phyloP scores from a whole-genome alignment of 2,113 vertebrate genomes.

The Rhodinocichla rosea region DNA sequence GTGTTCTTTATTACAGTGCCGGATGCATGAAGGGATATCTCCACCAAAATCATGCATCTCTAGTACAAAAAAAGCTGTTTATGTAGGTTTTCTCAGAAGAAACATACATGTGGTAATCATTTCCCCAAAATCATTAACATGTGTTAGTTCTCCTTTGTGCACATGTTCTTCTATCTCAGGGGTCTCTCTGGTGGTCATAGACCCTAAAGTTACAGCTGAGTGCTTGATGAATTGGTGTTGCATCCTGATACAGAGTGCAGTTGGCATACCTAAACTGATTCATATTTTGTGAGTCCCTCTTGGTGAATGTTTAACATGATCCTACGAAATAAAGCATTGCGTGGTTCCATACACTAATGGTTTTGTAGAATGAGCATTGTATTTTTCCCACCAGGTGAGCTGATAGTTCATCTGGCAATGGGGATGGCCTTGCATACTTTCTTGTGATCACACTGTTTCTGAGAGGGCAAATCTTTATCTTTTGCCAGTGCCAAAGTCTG shows the following conservation, averaged over 20 bases:
- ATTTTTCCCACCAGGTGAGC: neutral
- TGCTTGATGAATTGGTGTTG: neutral
- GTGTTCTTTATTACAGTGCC: neutral
- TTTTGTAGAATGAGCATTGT: neutral
- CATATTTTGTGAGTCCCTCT: neutral
- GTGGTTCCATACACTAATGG: neutral
- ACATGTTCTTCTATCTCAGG: fast-evolving
- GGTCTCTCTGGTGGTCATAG: neutral
- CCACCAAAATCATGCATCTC: neutral
- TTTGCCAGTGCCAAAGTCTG: conserved; percentile 85
- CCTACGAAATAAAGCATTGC: neutral
- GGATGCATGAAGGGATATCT: neutral
- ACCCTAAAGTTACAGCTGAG: neutral
- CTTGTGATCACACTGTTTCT: neutral
- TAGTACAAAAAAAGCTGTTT: neutral
- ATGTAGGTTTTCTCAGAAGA: neutral
- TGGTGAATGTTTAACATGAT: neutral
- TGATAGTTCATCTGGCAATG: neutral
- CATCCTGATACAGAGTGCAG: neutral
- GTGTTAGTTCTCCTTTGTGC: neutral
- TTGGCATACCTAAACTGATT: neutral
- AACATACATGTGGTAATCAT: neutral
- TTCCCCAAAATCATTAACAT: neutral
- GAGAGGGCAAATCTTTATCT: neutral
- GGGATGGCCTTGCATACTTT: neutral